Evolutionary conservation across 64 coral and sea anemone species (phyloP).

Genomic region (Catalaphyllia jardinei): DNA sequence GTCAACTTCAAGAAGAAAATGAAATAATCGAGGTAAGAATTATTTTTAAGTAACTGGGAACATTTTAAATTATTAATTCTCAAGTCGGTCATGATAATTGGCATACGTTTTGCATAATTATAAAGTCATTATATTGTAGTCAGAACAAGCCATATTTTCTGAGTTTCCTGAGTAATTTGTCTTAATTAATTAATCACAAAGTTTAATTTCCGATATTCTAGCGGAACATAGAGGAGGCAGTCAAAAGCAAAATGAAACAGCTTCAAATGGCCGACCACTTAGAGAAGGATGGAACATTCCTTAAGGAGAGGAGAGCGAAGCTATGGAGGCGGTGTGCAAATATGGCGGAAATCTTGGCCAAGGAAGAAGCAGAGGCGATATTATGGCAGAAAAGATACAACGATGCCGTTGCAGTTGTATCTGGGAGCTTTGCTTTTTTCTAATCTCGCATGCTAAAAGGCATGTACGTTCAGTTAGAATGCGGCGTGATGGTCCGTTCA

Average conservation of each 20-base stretch:
- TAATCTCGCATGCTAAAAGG: neutral
- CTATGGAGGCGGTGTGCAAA: constrained; percentile 81
- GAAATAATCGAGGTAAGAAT: constrained; percentile 66
- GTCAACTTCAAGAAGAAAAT: constrained; percentile 51
- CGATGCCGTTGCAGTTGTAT: constrained; percentile 54
- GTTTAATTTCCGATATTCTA: neutral
- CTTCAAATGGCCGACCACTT: constrained; percentile 80
- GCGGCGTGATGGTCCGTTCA: neutral
- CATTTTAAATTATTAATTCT: neutral
- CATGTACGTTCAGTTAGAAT: neutral
- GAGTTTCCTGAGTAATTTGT: too few relatives aligned
- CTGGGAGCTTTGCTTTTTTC: constrained; percentile 55
- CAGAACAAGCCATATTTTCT: too few relatives aligned
- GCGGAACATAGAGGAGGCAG: constrained; percentile 68
- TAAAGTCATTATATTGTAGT: too few relatives aligned
- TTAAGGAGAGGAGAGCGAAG: constrained; percentile 61
- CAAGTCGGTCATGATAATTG: neutral
- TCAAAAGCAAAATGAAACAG: constrained; percentile 53
- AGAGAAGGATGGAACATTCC: constrained; percentile 54
- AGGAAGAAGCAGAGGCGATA: constrained; percentile 55
- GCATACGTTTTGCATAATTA: too few relatives aligned
- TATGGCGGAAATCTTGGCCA: constrained; percentile 76
- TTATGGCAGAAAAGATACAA: constrained; percentile 61
- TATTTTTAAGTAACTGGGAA: neutral
- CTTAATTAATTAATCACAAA: neutral